These are phyloP conservation scores for Capromys pilorides DNA, from an alignment of 2,797 vertebrate species.

Conservation along the genomic window DNA sequence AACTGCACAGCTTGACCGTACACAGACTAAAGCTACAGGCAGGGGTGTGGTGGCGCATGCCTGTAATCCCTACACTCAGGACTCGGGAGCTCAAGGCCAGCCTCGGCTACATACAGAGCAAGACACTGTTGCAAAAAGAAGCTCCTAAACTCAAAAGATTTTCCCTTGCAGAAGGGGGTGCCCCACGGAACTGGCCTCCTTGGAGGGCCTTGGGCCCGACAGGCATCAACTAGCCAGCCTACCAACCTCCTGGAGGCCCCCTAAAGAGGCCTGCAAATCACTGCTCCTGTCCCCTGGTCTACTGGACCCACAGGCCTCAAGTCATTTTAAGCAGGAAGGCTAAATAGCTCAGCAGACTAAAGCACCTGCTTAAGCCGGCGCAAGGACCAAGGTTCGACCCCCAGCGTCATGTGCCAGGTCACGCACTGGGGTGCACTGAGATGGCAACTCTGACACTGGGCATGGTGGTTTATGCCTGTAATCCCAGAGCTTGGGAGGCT, in stretches of 20 bases:
- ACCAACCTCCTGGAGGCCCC: background rate
- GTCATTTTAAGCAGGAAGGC: conserved; percentile 16
- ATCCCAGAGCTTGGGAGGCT: too few relatives aligned
- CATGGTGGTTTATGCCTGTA: too few relatives aligned
- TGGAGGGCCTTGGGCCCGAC: background rate
- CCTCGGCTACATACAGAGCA: background rate
- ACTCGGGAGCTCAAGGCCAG: background rate
- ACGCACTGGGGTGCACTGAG: too few relatives aligned
- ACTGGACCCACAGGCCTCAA: background rate
- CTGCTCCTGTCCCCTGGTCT: background rate
- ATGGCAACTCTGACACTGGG: too few relatives aligned
- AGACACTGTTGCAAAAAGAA: background rate
- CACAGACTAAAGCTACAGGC: background rate
- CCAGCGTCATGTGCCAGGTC: too few relatives aligned
- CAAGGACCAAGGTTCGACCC: too few relatives aligned
- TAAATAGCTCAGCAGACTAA: too few relatives aligned
- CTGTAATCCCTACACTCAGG: background rate
- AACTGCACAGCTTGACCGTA: background rate
- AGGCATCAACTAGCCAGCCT: background rate
- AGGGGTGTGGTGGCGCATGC: background rate
- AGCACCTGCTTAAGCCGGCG: too few relatives aligned
- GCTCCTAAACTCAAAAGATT: background rate
- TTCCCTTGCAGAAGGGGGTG: background rate
- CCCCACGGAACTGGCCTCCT: background rate
- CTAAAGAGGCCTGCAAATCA: background rate